Evolutionary conservation across 2,113 vertebrate species (phyloP).

Genomic region (Corythaeola cristata): DNA sequence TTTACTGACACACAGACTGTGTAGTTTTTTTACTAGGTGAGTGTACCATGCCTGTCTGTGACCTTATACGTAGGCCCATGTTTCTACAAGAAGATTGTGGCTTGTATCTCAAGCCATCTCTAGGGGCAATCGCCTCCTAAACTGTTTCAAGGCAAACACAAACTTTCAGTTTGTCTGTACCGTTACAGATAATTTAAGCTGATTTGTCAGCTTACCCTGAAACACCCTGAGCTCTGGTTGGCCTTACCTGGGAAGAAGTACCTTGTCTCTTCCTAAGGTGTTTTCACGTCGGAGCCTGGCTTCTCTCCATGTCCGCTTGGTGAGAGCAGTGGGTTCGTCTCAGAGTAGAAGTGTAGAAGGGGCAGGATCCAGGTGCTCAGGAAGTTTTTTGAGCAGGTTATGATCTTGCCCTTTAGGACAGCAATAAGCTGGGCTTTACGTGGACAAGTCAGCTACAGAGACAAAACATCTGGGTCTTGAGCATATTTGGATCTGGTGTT

Average conservation of each 20-base stretch:
- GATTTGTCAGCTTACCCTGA: background rate
- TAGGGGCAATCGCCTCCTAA: background rate
- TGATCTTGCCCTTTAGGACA: background rate
- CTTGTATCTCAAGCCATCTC: background rate
- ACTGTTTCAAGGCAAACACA: background rate
- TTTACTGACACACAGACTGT: background rate
- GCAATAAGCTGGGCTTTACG: background rate
- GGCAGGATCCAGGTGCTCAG: background rate
- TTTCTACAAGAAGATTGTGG: background rate
- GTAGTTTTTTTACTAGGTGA: background rate
- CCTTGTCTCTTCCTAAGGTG: background rate
- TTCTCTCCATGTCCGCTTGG: background rate
- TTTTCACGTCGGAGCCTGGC: background rate
- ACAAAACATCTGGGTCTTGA: background rate
- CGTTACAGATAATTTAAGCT: background rate
- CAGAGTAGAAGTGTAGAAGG: background rate
- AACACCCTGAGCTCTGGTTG: background rate
- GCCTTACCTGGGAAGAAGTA: background rate
- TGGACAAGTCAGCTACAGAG: background rate
- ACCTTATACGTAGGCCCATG: background rate
- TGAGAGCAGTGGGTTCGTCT: background rate
- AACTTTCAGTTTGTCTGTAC: background rate
- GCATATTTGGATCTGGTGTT: background rate
- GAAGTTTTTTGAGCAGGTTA: background rate
- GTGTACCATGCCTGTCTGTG: background rate